A percentile compares a stretch with the other conserved stretches of the same genome.
Conservation (phyloP, 2,113 vertebrate genomes). For the Carassius gibelio region DNA sequence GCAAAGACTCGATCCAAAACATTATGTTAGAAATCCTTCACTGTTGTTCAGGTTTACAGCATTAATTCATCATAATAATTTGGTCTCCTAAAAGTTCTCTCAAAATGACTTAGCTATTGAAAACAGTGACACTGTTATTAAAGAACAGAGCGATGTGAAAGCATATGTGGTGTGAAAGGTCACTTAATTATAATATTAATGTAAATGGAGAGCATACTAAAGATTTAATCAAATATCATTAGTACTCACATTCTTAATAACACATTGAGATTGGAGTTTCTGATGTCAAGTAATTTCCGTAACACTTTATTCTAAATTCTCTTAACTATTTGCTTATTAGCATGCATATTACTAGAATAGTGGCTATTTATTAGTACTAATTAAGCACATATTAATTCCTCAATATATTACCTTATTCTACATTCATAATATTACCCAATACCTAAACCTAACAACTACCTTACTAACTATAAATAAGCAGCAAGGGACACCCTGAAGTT, state of each 20-base stretch:
- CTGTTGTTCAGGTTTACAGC: neutral
- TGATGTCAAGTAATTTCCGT: neutral
- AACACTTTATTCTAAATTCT: too few species aligned
- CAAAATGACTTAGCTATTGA: neutral
- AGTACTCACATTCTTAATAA: neutral
- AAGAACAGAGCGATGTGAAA: neutral
- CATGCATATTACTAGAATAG: too few species aligned
- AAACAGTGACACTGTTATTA: conserved; percentile 8
- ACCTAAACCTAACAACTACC: too few species aligned
- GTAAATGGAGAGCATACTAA: neutral
- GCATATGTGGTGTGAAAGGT: conserved; percentile 9
- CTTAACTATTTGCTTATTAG: too few species aligned
- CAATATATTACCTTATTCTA: too few species aligned
- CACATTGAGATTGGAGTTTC: neutral
- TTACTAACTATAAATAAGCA: too few species aligned
- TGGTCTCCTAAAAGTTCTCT: conserved; percentile 1
- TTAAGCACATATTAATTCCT: too few species aligned
- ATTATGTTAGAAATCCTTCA: conserved; percentile 6
- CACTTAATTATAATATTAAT: neutral
- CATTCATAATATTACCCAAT: too few species aligned
- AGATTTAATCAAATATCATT: neutral
- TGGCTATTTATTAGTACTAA: too few species aligned
- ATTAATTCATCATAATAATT: conserved; percentile 13
- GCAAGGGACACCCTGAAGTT: too few species aligned
- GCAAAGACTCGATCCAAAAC: neutral